Percentiles rank a stretch among this genome's conserved stretches.
Conservation (phyloP, 2,797 vertebrate species). For the Pelobates cultripes region DNA sequence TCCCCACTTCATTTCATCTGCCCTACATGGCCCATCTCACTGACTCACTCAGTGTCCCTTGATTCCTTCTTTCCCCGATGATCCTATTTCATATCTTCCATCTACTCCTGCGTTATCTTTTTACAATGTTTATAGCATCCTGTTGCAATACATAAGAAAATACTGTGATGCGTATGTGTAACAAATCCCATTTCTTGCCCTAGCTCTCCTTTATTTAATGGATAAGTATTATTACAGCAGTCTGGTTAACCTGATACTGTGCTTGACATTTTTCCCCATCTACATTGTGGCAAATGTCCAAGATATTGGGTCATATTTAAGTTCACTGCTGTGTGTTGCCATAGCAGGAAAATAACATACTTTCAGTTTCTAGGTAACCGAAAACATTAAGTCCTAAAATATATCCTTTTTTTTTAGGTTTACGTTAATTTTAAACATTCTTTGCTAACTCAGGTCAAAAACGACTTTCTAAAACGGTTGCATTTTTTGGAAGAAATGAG, state of each 20-base stretch:
- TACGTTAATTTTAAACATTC: conserved; percentile 61
- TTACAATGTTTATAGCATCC: too few species aligned
- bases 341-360: conserved; percentile 67
- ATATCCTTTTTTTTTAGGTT: conserved; percentile 60
- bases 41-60: too few species aligned
- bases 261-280: conserved; percentile 58
- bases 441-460: conserved; percentile 38
- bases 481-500: conserved; percentile 30
- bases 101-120: too few species aligned
- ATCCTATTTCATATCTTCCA: too few species aligned
- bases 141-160: too few species aligned
- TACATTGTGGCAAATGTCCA: conserved; percentile 63
- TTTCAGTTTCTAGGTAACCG: conserved; percentile 65
- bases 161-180: too few species aligned
- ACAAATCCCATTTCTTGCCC: too few species aligned
- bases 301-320: conserved; percentile 56
- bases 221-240: neutral
- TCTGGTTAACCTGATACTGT: neutral
- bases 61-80: too few species aligned
- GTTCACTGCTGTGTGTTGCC: conserved; percentile 61
- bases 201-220: too few species aligned
- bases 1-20: too few species aligned
- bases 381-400: conserved; percentile 64
- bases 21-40: too few species aligned
- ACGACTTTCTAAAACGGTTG: conserved; percentile 50